Evolutionary conservation across 2,888 invertebrate genomes (phyloP), one percentile per base, ranked within the genome.

Genomic region (Tridacna crocea): DNA sequence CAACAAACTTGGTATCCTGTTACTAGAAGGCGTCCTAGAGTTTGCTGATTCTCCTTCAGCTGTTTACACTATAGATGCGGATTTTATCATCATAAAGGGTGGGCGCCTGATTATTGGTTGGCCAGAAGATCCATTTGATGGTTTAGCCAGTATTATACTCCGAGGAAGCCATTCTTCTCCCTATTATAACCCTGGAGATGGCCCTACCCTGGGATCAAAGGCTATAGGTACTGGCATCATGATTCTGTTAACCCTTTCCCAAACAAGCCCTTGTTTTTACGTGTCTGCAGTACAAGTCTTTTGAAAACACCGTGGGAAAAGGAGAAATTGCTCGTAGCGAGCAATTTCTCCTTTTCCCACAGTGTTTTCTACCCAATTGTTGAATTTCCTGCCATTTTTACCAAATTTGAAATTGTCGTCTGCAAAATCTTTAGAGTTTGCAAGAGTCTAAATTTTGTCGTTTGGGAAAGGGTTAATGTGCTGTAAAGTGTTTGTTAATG

Each of bases 1-100:
- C 36, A 90, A 89, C 19, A 80, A 63, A n/a, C 78, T 92, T 36
- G 86, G 87, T 12, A 88, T 79, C 11, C 77, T 92, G n/a, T 72
- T 84, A 51, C 82, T 93, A n/a, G 87, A 92, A 36, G 93, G 93
- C 11, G 89, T 88, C 0, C 79, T 84, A 51, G 93, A 91, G 75
- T 85, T 91, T 46, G 78, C 61, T 13, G 81, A 88, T 60, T 47
- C 73, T 13, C 58, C 79, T 13, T 27, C n/a, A 0, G 83, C 72
- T 60, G 79, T 26, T 24, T 79, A 79, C 22, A 72, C 80, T 17
- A 76, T 80, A 4, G 75, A 76, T 36, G 82, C 80, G 11, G 72
- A 83, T 36, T 82, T 87, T 68, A 85, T 80, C 17, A 77, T 92
- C 17, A 88, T 90, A n/a, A 63, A 63, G 48, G 88, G 88, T 36